Conservation (phyloP, 2,797 vertebrate species). For the Chromis chromis region DNA sequence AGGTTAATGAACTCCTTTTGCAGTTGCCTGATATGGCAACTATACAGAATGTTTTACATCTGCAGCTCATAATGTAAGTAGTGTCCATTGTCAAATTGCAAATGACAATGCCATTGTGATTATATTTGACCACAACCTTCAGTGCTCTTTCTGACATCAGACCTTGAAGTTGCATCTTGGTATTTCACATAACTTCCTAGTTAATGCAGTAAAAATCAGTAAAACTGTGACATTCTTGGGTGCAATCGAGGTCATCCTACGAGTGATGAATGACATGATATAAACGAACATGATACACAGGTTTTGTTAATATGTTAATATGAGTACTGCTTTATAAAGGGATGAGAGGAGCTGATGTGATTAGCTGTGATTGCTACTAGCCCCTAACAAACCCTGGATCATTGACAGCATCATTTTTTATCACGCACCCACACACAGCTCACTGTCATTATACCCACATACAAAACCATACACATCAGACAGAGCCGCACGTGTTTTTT, state of each 20-base stretch:
- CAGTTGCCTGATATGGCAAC: not conserved
- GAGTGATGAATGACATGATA: not conserved
- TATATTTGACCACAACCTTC: not conserved
- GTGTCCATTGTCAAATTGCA: conserved; percentile 1
- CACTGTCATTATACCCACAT: conserved; percentile 8
- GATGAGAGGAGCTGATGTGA: conserved; percentile 2
- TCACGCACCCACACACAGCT: not conserved
- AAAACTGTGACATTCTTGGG: not conserved
- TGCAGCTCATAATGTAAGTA: conserved; percentile 11
- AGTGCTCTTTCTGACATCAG: not conserved
- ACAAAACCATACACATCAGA: conserved; percentile 3
- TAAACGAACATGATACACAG: not conserved
- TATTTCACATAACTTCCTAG: not conserved
- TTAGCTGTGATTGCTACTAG: conserved; percentile 5
- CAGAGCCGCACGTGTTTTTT: conserved; percentile 1
- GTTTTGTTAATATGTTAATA: conserved; percentile 3
- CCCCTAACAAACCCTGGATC: conserved; percentile 7
- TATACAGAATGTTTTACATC: conserved; percentile 14
- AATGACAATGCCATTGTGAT: not conserved
- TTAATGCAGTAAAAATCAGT: not conserved
- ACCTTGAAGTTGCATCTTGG: not conserved
- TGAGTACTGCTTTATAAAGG: not conserved
- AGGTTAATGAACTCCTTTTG: conserved; percentile 17
- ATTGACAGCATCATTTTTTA: not conserved
- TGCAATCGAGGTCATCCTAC: not conserved